A percentile compares a stretch with the other conserved stretches of the same genome.
Evolutionary conservation across 1,140 invertebrate genomes (phyloP).

Genomic region (Hydropsyche tenuis): DNA sequence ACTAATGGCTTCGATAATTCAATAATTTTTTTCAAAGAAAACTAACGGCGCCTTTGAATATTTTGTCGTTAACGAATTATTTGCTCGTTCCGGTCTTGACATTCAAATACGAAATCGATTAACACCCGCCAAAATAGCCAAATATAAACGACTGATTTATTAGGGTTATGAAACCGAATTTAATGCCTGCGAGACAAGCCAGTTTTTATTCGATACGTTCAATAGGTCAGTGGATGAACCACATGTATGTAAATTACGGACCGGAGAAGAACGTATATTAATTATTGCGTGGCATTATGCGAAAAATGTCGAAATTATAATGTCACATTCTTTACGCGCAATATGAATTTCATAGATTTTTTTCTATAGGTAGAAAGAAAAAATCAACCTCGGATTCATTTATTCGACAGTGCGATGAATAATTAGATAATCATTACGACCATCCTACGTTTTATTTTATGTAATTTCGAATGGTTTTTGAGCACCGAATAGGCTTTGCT

Average conservation of each 20-base stretch:
- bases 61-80: no score
- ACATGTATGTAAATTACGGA: conserved; percentile 33
- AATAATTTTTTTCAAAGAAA: no score
- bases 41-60: no score
- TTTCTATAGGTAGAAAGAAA: no score
- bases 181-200: conserved; percentile 21
- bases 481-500: no score
- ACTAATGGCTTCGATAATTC: no score
- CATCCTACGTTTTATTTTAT: no score
- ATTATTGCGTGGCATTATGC: conserved; percentile 1
- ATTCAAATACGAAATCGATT: conserved; percentile 26
- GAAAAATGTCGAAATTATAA: background rate
- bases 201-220: conserved; percentile 1
- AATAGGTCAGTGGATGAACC: conserved; percentile 38
- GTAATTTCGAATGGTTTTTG: no score
- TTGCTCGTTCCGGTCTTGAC: conserved; percentile 23
- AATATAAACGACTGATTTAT: conserved; percentile 20
- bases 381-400: no score
- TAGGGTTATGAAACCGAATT: conserved; percentile 16
- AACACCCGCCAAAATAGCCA: background rate
- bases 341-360: background rate
- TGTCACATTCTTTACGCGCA: background rate
- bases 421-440: no score
- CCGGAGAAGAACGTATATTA: conserved; percentile 2
- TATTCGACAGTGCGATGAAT: no score